These are phyloP conservation scores for Caenorhabditis sp. DNA, from an alignment of 2,888 invertebrate genomes.

Conservation along the genomic window DNA sequence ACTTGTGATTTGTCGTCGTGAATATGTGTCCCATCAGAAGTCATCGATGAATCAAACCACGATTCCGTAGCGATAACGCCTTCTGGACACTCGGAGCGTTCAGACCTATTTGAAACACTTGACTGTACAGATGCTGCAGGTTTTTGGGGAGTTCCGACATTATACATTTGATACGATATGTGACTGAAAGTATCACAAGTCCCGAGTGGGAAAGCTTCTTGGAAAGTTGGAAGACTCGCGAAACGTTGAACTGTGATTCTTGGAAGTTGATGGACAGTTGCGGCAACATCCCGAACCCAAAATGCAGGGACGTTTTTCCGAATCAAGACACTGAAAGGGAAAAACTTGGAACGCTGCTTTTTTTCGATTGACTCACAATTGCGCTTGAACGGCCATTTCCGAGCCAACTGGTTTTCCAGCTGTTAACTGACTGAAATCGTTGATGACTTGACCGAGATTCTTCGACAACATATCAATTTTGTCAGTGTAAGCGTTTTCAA, in stretches of 20 bases:
- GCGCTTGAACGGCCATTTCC: slow-evolving; percentile 34
- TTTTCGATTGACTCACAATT: slow-evolving; percentile 36
- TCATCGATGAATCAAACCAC: background rate
- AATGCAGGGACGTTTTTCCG: slow-evolving; percentile 8
- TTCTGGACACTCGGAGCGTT: background rate
- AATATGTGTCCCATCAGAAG: background rate
- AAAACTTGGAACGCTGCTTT: background rate
- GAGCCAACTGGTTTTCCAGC: background rate
- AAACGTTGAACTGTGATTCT: background rate
- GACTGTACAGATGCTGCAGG: too few relatives aligned
- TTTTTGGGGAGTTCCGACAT: too few relatives aligned
- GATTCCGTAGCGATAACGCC: slow-evolving; percentile 30
- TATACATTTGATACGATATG: too few relatives aligned
- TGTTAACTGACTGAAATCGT: slow-evolving; percentile 18
- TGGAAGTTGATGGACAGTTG: slow-evolving; percentile 9
- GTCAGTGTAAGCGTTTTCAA: background rate
- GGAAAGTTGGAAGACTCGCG: too few relatives aligned
- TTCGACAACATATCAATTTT: background rate
- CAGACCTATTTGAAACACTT: too few relatives aligned
- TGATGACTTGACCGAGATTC: slow-evolving; percentile 1
- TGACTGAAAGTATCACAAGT: background rate
- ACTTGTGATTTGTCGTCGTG: background rate
- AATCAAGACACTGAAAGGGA: slow-evolving; percentile 28
- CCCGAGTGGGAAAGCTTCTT: background rate
- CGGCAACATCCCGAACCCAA: slow-evolving; percentile 15